phyloP scores from a whole-genome alignment of 2,888 invertebrate species.

The Hermaeophaga mercurialis region DNA sequence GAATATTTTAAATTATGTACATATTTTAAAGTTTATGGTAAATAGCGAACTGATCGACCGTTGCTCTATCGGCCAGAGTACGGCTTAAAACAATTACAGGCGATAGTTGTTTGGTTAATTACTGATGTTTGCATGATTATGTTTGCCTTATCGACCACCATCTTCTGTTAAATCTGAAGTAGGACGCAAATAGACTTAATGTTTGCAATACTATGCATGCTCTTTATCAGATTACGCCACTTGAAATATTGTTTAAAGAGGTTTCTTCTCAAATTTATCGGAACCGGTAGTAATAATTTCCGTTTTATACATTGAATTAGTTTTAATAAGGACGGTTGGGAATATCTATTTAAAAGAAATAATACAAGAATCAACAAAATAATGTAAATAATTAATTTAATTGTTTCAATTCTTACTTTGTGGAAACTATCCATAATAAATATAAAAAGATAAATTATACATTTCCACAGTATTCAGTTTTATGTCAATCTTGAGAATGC shows the following conservation, averaged over 20 bases:
- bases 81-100: constrained; percentile 54
- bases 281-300: background rate
- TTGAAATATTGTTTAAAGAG: constrained; percentile 3
- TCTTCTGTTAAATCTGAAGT: constrained; percentile 43
- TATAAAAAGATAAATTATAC: too few relatives aligned
- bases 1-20: too few relatives aligned
- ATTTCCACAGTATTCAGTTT: too few relatives aligned
- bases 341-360: too few relatives aligned
- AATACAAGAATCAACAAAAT: too few relatives aligned
- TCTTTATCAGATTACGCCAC: constrained; percentile 24
- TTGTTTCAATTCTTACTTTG: too few relatives aligned
- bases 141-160: constrained; percentile 50
- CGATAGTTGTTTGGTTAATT: constrained; percentile 52
- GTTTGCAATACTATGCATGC: constrained; percentile 28
- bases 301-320: too few relatives aligned
- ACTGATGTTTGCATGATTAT: constrained; percentile 52
- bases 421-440: too few relatives aligned
- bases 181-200: constrained; percentile 27
- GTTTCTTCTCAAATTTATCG: background rate
- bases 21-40: too few relatives aligned
- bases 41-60: background rate
- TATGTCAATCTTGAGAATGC: too few relatives aligned
- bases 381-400: too few relatives aligned
- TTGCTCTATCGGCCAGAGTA: constrained; percentile 31
- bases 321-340: too few relatives aligned